A percentile compares a stretch with the other conserved stretches of the same genome.
Conservation (phyloP, 2,797 vertebrate species). For the Peromyscus aztecus region DNA sequence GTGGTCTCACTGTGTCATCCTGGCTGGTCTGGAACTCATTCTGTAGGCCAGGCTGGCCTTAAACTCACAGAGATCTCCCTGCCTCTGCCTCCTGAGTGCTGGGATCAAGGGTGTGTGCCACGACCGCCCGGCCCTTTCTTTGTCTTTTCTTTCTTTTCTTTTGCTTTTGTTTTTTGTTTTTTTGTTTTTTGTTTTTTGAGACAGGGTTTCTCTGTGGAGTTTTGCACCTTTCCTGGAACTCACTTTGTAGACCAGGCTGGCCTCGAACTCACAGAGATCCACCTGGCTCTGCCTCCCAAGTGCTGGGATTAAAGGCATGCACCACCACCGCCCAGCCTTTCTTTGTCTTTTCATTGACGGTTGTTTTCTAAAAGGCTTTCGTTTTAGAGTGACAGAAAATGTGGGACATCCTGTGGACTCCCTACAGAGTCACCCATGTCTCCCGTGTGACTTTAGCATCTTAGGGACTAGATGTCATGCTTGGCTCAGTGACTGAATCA, state of each 20-base stretch:
- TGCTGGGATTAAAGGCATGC: no score
- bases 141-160: no score
- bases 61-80: not conserved
- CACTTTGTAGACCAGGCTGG: no score
- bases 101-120: not conserved
- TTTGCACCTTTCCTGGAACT: no score
- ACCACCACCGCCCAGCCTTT: no score
- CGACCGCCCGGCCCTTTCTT: not conserved
- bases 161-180: no score
- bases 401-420: not conserved
- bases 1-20: not conserved
- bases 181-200: no score
- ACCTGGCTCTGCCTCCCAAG: no score
- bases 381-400: not conserved
- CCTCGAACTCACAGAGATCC: no score
- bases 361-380: not conserved
- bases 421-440: not conserved
- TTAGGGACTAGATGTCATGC: no score
- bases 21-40: not conserved
- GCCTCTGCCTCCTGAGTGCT: no score
- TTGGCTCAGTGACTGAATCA: not conserved
- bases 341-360: fast-evolving
- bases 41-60: not conserved
- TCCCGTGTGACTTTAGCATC: not conserved
- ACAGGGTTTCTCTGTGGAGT: no score